Base-by-base conservation (phyloP, 1,140 invertebrate species). In the Lethocerus indicus region DNA sequence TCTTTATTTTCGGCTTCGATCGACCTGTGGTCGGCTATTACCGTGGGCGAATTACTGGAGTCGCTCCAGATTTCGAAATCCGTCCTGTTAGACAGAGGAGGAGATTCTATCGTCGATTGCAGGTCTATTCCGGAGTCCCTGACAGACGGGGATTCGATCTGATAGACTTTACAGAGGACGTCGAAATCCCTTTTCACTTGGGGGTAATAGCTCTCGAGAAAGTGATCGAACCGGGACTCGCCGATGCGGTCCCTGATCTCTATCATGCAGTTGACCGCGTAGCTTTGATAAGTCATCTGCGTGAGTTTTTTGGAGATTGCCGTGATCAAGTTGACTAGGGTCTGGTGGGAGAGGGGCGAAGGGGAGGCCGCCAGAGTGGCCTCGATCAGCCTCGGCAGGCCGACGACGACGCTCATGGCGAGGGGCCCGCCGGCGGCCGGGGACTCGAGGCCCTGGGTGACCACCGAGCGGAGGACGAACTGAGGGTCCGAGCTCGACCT, bases 191-290 rank as follows among this genome's bases (percentile, higher is more conserved):
- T 64, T 56, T 76, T 73, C 9, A 73, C 64, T 44, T 72, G 74
- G 18, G 65, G 58, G 64, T 71, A 59, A 55, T 69, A 57, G 14
- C 67, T 63, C 3, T 57, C 53, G 6, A 75, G 52, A 41, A 70
- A 67, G 12, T 60, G 58, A 54, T 76, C 67, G 56, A 83, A 83
- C 48, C 76, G 71, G n/a, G 70, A 61, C 1, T 63, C 59, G 1
- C 80, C 81, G 20, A 83, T 67, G 0, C 73, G 61, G 35, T 80
- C 72, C 14, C 73, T 67, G 25, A 84, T 72, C 63, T 79, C 79
- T 12, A 73, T 63, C 12, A 84, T 58, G 1, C 81, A 76, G 41
- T 75, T 70, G 0, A 83, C 56, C 0, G 76, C 74, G 1, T 78
- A 72, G 59, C 83, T 79, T 61, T 79, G 78, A 55, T 79, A 77